phyloP scores from a whole-genome alignment of 1,140 invertebrate species.

The Antheraea pernyi region DNA sequence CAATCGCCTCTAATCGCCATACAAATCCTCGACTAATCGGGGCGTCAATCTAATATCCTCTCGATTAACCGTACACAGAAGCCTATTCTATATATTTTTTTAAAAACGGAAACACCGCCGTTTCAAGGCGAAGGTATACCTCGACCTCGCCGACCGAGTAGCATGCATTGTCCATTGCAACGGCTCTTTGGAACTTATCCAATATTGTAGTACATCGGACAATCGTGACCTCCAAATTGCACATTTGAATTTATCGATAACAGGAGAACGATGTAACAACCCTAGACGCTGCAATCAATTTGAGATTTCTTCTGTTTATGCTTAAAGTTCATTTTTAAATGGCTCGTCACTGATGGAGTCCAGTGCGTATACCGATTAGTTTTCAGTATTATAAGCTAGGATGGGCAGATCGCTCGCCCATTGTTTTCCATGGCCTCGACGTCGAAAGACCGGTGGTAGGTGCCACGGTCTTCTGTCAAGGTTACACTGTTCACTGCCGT shows the following conservation, averaged over 20 bases:
- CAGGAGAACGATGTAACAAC: neutral
- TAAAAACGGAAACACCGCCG: neutral
- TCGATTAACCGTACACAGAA: neutral
- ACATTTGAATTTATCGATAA: constrained; percentile 1
- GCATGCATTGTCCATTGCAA: constrained; percentile 8
- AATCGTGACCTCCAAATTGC: constrained; percentile 11
- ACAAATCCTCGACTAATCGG: neutral
- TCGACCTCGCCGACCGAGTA: neutral
- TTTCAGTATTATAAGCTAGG: constrained; percentile 9
- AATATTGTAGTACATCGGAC: constrained; percentile 7
- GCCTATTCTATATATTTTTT: neutral
- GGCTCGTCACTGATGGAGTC: neutral
- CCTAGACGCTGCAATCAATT: neutral
- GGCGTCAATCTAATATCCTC: constrained; percentile 1
- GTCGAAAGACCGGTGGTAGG: neutral
- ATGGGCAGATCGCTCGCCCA: constrained; percentile 6
- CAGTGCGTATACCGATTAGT: constrained; percentile 1
- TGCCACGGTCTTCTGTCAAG: constrained; percentile 5
- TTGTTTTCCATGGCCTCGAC: constrained; percentile 8
- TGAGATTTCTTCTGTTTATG: neutral
- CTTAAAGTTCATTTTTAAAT: neutral
- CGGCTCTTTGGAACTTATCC: constrained; percentile 10
- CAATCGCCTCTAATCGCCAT: neutral
- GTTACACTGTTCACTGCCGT: neutral
- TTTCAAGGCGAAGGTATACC: constrained; percentile 4